Evolutionary conservation across 2,888 invertebrate genomes (phyloP).

Genomic region (Asteroscopus sphinx): DNA sequence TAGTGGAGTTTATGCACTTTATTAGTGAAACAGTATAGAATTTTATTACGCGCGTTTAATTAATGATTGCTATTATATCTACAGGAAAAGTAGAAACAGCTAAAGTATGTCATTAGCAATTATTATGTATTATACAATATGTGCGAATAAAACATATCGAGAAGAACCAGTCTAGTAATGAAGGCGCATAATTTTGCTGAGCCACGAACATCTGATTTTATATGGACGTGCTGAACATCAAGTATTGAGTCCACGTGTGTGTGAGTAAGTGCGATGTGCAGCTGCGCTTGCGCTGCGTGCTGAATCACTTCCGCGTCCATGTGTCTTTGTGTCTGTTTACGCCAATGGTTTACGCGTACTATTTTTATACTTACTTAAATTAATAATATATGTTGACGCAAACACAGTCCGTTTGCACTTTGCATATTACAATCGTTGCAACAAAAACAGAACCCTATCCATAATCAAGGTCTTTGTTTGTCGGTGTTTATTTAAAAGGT

Average conservation of each 20-base stretch:
- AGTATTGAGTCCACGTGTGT: constrained; percentile 47
- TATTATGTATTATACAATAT: constrained; percentile 66
- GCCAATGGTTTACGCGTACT: constrained; percentile 30
- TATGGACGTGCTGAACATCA: constrained; percentile 61
- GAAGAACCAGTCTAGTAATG: constrained; percentile 74
- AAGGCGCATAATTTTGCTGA: constrained; percentile 67
- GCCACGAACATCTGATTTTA: constrained; percentile 72
- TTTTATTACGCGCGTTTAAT: constrained; percentile 11
- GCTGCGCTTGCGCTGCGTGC: constrained; percentile 63
- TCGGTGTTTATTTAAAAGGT: constrained; percentile 31
- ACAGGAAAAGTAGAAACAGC: constrained; percentile 13
- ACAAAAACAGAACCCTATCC: no score
- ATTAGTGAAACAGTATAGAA: constrained; percentile 1
- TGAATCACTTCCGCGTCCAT: constrained; percentile 58
- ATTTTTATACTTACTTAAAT: no score
- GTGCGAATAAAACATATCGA: constrained; percentile 66
- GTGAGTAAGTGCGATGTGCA: constrained; percentile 67
- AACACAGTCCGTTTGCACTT: constrained; percentile 3
- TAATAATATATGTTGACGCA: constrained; percentile 2
- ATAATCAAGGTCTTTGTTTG: constrained; percentile 4
- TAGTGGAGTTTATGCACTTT: constrained; percentile 5
- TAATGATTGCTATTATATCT: constrained; percentile 16
- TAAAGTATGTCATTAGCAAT: constrained; percentile 53
- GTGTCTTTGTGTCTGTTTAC: constrained; percentile 50
- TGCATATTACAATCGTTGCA: constrained; percentile 19